Percentiles rank a stretch among this genome's conserved stretches.
These are phyloP conservation scores for Pseudomyrmex flavicornis DNA, from an alignment of 1,140 invertebrate genomes.

Conservation along the genomic window DNA sequence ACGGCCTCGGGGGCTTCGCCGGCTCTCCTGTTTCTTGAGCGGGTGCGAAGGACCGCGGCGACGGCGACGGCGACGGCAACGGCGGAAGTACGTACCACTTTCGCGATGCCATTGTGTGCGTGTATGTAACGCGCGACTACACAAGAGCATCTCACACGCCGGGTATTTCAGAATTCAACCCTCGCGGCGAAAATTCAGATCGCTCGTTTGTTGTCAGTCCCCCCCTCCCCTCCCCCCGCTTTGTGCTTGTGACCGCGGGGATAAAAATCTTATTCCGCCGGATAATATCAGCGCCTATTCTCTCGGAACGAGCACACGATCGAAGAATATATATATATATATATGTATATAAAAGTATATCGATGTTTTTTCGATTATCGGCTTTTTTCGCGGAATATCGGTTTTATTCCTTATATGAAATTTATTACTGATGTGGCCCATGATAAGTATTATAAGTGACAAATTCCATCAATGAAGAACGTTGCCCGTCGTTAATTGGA, in stretches of 20 bases:
- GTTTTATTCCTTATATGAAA: not conserved
- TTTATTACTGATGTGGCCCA: too few species aligned
- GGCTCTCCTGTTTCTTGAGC: constrained; percentile 56
- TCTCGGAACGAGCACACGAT: not conserved
- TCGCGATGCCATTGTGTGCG: not conserved
- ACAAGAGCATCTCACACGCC: constrained; percentile 15
- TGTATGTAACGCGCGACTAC: not conserved
- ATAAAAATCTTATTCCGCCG: constrained; percentile 24
- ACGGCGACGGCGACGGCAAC: constrained; percentile 21
- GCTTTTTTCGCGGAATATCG: constrained; percentile 38
- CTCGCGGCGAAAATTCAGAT: constrained; percentile 52
- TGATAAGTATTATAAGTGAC: too few species aligned
- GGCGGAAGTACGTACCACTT: constrained; percentile 46
- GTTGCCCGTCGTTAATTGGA: constrained; percentile 33
- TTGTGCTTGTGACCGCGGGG: not conserved
- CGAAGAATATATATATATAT: too few species aligned
- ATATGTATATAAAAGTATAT: not conserved
- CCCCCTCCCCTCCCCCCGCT: too few species aligned
- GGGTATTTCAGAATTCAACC: constrained; percentile 57
- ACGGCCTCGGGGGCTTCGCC: constrained; percentile 63
- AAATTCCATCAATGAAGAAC: too few species aligned
- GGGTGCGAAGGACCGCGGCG: constrained; percentile 6
- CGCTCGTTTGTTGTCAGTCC: constrained; percentile 47
- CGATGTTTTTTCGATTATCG: constrained; percentile 49
- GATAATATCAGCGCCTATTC: constrained; percentile 5